phyloP scores from a whole-genome alignment of 2,797 vertebrate genomes.

The Salmo trutta region DNA sequence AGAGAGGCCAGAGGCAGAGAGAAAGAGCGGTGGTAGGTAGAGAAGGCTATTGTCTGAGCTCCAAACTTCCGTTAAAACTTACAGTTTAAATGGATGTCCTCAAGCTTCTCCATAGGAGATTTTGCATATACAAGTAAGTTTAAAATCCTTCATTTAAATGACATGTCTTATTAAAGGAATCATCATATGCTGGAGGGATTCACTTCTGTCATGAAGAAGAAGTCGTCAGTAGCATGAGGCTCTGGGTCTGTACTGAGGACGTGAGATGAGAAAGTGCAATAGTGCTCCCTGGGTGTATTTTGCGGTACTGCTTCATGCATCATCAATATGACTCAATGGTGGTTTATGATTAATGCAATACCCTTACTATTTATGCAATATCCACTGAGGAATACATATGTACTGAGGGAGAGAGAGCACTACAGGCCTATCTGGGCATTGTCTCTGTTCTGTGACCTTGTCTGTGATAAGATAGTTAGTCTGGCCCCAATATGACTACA shows the following conservation, averaged over 20 bases:
- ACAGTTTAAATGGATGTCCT: background rate
- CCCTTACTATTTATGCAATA: conserved; percentile 2
- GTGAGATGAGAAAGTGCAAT: conserved; percentile 25
- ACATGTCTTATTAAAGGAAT: background rate
- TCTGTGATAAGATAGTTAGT: conserved; percentile 2
- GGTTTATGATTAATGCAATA: conserved; percentile 21
- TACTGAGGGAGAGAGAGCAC: background rate
- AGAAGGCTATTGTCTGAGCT: background rate
- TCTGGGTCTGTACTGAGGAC: background rate
- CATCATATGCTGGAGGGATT: background rate
- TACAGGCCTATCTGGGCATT: background rate
- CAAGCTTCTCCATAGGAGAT: background rate
- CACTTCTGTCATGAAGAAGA: background rate
- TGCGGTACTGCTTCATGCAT: background rate
- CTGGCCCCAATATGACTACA: background rate
- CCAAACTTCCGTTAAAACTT: background rate
- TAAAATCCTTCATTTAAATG: background rate
- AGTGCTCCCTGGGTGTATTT: conserved; percentile 33
- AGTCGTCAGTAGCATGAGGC: background rate
- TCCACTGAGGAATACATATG: conserved; percentile 3
- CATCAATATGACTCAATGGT: background rate
- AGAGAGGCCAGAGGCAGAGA: background rate
- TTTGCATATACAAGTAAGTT: background rate
- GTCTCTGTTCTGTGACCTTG: conserved; percentile 6
- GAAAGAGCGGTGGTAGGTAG: background rate